Conservation (phyloP, 2,888 invertebrate genomes). For the Eupithecia exiguata region DNA sequence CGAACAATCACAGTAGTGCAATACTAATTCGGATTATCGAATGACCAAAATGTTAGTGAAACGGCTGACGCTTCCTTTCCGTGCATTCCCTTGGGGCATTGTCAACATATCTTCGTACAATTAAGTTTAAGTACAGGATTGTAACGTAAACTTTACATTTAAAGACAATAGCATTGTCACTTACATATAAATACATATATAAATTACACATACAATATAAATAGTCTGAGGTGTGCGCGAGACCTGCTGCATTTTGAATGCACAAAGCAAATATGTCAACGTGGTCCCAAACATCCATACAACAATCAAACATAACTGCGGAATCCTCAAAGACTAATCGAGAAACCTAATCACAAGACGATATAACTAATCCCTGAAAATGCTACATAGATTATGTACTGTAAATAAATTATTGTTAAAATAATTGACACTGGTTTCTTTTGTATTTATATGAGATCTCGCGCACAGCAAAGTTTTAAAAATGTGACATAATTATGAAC, state of each 20-base stretch:
- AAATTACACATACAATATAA: constrained; percentile 33
- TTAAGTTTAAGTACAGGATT: constrained; percentile 59
- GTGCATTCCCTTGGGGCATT: constrained; percentile 18
- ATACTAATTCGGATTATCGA: constrained; percentile 29
- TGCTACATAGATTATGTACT: constrained; percentile 32
- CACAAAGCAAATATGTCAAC: constrained; percentile 33
- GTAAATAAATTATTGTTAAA: constrained; percentile 41
- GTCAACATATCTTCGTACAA: constrained; percentile 30
- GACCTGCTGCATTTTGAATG: constrained; percentile 44
- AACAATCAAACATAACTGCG: constrained; percentile 17
- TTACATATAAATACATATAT: constrained; percentile 42
- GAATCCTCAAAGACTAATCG: constrained; percentile 39
- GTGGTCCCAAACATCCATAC: constrained; percentile 33
- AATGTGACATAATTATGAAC: constrained; percentile 28
- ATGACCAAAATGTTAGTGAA: constrained; percentile 28
- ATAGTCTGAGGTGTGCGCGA: constrained; percentile 37
- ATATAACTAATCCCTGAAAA: constrained; percentile 29
- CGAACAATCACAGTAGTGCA: constrained; percentile 41
- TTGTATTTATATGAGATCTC: constrained; percentile 26
- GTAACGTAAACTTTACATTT: constrained; percentile 57
- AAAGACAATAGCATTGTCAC: constrained; percentile 50
- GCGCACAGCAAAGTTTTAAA: constrained; percentile 35
- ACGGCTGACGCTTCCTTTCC: constrained; percentile 21
- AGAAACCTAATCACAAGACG: constrained; percentile 17
- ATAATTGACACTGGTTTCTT: constrained; percentile 54